Evolutionary conservation across 2,888 invertebrate species (phyloP).

Genomic region (Xestia xanthographa): DNA sequence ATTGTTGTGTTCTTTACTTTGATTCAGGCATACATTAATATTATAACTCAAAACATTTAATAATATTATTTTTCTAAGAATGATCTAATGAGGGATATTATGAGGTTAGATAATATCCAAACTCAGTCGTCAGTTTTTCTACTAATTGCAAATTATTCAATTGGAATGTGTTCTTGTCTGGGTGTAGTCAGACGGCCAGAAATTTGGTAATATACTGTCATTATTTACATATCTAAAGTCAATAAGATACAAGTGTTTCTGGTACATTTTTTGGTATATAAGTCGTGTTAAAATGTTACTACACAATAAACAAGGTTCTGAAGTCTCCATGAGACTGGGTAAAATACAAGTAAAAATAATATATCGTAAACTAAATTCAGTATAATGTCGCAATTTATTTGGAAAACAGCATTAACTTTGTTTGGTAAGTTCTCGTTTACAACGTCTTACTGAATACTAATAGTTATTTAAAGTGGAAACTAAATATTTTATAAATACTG

Average conservation of each 20-base stretch:
- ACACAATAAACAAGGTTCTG: not conserved
- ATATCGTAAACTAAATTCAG: not conserved
- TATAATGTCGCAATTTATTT: conserved; percentile 20
- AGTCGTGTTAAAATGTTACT: not conserved
- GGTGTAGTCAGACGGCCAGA: not conserved
- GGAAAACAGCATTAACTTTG: conserved; percentile 14
- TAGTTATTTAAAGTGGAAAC: no score
- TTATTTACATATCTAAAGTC: not conserved
- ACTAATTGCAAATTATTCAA: not conserved
- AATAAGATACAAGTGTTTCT: conserved; percentile 26
- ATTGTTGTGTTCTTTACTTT: no score
- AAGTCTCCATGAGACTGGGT: not conserved
- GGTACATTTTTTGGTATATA: conserved; percentile 11
- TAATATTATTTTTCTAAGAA: no score
- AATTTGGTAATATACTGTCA: not conserved
- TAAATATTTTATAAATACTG: no score
- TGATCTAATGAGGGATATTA: no score
- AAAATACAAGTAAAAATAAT: not conserved
- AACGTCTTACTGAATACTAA: not conserved
- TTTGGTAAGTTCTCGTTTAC: conserved; percentile 28
- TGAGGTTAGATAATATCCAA: no score
- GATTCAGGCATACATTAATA: no score
- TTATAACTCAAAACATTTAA: no score
- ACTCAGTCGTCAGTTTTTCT: not conserved
- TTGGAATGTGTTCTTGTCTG: not conserved